A percentile compares a stretch with the other conserved stretches of the same genome.
Evolutionary conservation across 2,113 vertebrate genomes (phyloP).

Genomic region (Prionailurus bengalensis): DNA sequence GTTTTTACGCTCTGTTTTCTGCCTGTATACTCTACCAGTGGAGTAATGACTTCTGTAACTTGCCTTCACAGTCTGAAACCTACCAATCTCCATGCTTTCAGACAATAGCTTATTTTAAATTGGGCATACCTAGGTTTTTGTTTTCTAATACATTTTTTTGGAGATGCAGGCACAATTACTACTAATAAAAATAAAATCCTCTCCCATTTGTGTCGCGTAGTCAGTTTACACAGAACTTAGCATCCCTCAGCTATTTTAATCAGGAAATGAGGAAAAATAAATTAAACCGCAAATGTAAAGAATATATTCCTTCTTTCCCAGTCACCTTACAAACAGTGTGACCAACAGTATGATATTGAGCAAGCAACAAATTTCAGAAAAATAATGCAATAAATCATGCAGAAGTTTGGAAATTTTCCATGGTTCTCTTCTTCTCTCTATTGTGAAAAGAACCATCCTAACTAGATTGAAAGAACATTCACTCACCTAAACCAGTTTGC

Average conservation of each 20-base stretch:
- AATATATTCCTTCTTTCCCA: neutral
- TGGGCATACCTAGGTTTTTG: neutral
- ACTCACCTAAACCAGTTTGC: neutral
- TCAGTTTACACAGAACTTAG: neutral
- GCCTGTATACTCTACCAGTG: neutral
- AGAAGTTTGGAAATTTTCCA: neutral
- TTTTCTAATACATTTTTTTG: neutral
- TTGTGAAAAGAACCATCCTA: neutral
- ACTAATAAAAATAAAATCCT: slow-evolving; percentile 16
- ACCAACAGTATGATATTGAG: neutral
- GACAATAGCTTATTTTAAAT: neutral
- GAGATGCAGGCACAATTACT: neutral
- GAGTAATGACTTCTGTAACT: neutral
- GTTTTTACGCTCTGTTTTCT: neutral
- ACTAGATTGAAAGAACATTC: neutral
- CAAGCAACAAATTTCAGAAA: neutral
- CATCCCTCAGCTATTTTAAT: neutral
- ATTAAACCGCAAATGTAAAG: neutral
- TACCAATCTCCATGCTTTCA: neutral
- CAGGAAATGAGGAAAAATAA: neutral
- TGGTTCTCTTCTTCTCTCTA: neutral
- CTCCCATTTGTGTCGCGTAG: neutral
- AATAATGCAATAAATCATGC: neutral
- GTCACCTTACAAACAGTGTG: neutral
- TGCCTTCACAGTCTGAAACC: neutral